phyloP scores from a whole-genome alignment of 92 coral and sea anemone genomes.

The Paramuricea clavata region DNA sequence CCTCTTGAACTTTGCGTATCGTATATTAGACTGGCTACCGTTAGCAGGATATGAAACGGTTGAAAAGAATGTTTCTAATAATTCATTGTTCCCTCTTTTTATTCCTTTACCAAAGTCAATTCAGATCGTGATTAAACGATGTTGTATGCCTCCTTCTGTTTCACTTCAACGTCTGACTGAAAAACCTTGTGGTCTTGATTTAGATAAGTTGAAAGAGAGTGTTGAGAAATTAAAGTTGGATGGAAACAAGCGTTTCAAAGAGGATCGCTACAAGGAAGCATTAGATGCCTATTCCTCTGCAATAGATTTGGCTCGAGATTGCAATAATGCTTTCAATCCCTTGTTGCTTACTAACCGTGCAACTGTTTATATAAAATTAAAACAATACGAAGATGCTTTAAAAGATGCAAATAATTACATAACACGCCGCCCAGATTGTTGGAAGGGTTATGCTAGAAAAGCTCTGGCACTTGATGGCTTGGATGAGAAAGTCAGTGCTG shows the following conservation, averaged over 20 bases:
- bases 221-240: not conserved
- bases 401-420: constrained; percentile 49
- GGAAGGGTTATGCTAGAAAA: constrained; percentile 51
- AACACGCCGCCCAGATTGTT: constrained; percentile 6
- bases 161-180: not conserved
- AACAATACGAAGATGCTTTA: constrained; percentile 17
- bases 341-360: constrained; percentile 39
- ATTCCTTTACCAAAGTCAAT: constrained; percentile 31
- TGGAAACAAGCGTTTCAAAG: constrained; percentile 35
- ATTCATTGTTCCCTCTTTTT: constrained; percentile 19
- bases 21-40: not conserved
- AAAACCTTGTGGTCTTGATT: not conserved
- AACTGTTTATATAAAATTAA: constrained; percentile 28
- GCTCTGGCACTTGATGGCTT: constrained; percentile 45
- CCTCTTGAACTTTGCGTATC: not conserved
- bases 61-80: not conserved
- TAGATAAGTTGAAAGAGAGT: not conserved
- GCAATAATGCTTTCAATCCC: constrained; percentile 8
- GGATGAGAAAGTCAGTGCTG: constrained; percentile 11
- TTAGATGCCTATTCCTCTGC: constrained; percentile 31
- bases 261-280: constrained; percentile 9
- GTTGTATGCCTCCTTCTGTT: constrained; percentile 12
- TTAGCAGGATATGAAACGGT: not conserved
- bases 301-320: not conserved
- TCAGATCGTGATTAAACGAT: constrained; percentile 7